These are phyloP conservation scores for Nasonia vitripennis DNA, from an alignment of 1,140 invertebrate genomes.

Conservation along the genomic window DNA sequence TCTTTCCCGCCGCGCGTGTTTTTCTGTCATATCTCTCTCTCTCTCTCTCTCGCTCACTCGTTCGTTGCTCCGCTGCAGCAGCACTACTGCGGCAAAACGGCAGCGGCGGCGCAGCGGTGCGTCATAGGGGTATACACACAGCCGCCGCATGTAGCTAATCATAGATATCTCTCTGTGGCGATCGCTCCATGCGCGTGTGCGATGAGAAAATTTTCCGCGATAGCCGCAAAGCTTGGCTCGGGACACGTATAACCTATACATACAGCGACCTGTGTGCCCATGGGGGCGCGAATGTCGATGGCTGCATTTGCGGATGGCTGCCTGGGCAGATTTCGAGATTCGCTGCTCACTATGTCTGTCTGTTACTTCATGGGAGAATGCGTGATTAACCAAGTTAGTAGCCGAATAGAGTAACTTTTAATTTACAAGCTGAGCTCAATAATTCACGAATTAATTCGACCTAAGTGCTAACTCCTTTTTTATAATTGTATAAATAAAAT, in stretches of 20 bases:
- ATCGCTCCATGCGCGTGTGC: slow-evolving; percentile 27
- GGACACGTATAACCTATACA: too few species aligned
- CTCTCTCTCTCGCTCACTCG: not conserved
- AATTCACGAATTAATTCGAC: too few species aligned
- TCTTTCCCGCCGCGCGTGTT: not conserved
- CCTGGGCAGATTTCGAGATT: not conserved
- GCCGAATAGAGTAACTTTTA: too few species aligned
- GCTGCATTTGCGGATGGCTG: not conserved
- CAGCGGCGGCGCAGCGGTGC: not conserved
- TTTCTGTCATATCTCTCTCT: not conserved
- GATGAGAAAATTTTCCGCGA: slow-evolving; percentile 42
- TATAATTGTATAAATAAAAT: not conserved
- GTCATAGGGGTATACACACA: not conserved
- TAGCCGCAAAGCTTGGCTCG: not conserved
- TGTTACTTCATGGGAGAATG: not conserved
- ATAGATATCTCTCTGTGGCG: slow-evolving; percentile 51
- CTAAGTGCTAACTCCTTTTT: too few species aligned
- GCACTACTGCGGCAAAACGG: not conserved
- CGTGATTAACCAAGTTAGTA: not conserved
- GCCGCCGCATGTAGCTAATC: slow-evolving; percentile 53
- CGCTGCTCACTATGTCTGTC: not conserved
- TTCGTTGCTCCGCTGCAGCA: not conserved
- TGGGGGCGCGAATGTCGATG: slow-evolving; percentile 26
- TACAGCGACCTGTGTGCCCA: not conserved
- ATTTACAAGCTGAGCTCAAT: too few species aligned